Percentiles rank a stretch among this genome's conserved stretches.
Evolutionary conservation across 2,797 vertebrate genomes (phyloP).

Genomic region (Sebastes taczanowskii): DNA sequence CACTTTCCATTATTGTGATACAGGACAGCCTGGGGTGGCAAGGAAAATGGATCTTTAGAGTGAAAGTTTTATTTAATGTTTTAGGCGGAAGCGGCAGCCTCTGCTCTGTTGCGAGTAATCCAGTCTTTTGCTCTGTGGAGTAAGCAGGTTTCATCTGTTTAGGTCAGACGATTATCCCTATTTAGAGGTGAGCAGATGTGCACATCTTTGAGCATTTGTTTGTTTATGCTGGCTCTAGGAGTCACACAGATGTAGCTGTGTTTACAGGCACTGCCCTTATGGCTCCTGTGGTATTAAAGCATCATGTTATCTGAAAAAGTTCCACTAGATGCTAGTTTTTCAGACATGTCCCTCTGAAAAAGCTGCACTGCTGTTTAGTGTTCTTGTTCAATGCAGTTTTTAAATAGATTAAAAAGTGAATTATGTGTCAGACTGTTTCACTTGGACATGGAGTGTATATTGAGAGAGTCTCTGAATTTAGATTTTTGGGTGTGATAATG

Average conservation of each 20-base stretch:
- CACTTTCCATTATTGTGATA: conserved; percentile 4
- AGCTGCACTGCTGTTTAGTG: background rate
- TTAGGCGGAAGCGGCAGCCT: background rate
- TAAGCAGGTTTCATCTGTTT: conserved; percentile 27
- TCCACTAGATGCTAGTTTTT: background rate
- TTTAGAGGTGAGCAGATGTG: conserved; percentile 39
- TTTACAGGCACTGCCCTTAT: background rate
- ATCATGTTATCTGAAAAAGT: background rate
- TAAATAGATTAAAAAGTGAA: background rate
- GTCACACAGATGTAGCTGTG: conserved; percentile 19
- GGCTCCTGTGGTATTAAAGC: background rate
- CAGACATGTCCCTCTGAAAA: background rate
- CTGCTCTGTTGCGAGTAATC: conserved; percentile 10
- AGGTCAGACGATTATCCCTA: conserved; percentile 6
- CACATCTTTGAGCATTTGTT: conserved; percentile 11
- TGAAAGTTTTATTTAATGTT: conserved; percentile 11
- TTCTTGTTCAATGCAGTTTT: background rate
- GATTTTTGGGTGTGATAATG: background rate
- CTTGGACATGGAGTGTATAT: too few species aligned
- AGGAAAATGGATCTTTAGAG: conserved; percentile 13
- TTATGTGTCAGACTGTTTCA: background rate
- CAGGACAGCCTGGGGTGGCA: background rate
- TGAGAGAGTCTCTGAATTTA: background rate
- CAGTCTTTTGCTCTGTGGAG: background rate
- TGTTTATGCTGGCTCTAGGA: conserved; percentile 10